Evolutionary conservation across 2,113 vertebrate species (phyloP), one percentile per base, ranked within the genome.

Genomic region (Pimephales promelas): DNA sequence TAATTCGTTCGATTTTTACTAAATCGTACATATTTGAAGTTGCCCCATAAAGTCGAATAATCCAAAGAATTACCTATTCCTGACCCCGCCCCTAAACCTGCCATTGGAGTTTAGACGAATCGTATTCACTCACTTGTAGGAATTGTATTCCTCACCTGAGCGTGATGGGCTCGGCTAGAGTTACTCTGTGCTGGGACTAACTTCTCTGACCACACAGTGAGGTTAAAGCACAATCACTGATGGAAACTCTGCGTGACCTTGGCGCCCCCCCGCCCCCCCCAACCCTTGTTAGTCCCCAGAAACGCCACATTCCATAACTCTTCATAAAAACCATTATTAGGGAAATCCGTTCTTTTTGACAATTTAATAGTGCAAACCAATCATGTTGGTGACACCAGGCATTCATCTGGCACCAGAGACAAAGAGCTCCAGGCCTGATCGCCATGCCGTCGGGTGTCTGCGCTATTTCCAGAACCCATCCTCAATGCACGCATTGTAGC

Each of bases 361-460:
- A 96, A 95, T 96, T 94, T 97, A 97, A 97, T 97, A 95, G 96
- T 92, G 94, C 94, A 95, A 95, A 96, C 94, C 94, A 96, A 96
- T 97, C 95, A 96, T 96, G 94, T 94, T 93, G 88, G 89, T 96
- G 97, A 98, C 97, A 97, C 88, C 89, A 90, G 91, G 93, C 95
- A 98, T 98, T 96, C 95, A 96, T 98, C 96, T 97, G 94, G 91
- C 88, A 88, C 93, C 93, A 91, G 92, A 91, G 94, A 98, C 97
- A 97, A 97, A 97, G 95, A 91, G 85, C 40, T 40, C 2, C 77
- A 92, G 92, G 90, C 85, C 92, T 96, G 92, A 95, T 93, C 88
- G 93, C 86, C 78, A 88, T 89, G 89, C 89, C 89, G 91, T 90
- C 90, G 91, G 90, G 87, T 89, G 90, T 88, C 87, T 87, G 88